Conservation (phyloP, 2,888 invertebrate species). For the Pardosa pseudoannulata region DNA sequence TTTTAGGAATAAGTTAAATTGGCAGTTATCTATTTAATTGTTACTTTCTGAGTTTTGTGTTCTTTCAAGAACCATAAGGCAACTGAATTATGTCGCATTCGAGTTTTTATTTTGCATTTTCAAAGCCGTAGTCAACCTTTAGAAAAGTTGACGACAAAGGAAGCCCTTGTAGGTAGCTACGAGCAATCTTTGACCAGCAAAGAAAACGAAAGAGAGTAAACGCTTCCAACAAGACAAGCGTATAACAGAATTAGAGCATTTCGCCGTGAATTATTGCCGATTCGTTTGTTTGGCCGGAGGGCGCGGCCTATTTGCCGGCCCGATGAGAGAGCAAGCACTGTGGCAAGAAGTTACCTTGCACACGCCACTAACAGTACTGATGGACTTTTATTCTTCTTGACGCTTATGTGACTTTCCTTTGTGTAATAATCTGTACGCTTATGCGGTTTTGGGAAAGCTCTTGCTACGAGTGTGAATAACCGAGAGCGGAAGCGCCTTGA, state of each 20-base stretch:
- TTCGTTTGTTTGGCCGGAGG: background rate
- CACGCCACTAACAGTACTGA: background rate
- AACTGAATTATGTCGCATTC: no score
- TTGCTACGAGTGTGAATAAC: background rate
- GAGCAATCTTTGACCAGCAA: background rate
- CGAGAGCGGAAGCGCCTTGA: background rate
- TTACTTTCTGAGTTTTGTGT: no score
- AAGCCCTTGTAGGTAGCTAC: background rate
- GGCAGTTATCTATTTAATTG: no score
- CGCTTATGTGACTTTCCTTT: background rate
- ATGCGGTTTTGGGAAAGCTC: background rate
- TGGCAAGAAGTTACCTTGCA: background rate
- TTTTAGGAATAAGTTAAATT: no score
- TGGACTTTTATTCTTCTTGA: background rate
- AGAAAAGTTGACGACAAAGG: no score
- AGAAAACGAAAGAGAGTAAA: background rate
- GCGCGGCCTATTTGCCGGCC: constrained; percentile 17
- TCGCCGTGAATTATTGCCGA: background rate
- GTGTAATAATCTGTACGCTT: background rate
- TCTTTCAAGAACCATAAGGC: no score
- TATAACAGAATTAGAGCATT: constrained; percentile 7
- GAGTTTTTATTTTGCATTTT: no score
- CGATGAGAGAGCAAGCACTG: background rate
- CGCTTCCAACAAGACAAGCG: background rate
- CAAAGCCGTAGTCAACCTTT: no score